A percentile compares a stretch with the other conserved stretches of the same genome.
These are phyloP conservation scores for Lampris megalopsis DNA, from an alignment of 2,113 vertebrate species.

Conservation along the genomic window DNA sequence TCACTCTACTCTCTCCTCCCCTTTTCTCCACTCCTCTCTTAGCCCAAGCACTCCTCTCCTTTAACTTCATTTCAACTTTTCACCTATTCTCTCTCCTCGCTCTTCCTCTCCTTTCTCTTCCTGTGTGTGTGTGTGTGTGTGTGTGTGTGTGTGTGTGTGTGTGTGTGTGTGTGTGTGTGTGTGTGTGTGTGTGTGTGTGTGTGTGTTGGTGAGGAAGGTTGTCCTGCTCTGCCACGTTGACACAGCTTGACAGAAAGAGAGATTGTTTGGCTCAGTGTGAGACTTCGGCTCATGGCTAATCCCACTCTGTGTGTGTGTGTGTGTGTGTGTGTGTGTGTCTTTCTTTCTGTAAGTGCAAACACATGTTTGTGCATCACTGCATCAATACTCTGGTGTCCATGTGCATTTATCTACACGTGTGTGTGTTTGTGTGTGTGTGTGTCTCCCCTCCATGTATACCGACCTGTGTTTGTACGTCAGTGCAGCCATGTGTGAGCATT, in stretches of 20 bases:
- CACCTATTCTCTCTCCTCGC: background rate
- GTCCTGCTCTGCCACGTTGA: conserved; percentile 67
- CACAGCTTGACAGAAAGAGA: conserved; percentile 50
- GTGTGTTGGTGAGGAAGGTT: conserved; percentile 29
- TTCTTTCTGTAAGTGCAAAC: conserved; percentile 70
- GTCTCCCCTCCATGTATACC: too few relatives aligned
- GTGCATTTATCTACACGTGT: background rate
- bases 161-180: background rate
- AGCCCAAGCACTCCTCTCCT: background rate
- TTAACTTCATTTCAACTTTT: background rate
- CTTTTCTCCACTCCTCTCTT: background rate
- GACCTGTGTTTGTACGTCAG: too few relatives aligned
- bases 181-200: background rate
- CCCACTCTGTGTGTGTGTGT: conserved; percentile 11
- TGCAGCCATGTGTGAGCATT: too few relatives aligned
- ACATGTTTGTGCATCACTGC: conserved; percentile 17
- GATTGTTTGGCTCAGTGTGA: conserved; percentile 85
- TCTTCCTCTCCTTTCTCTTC: background rate
- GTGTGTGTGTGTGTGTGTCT: conserved; percentile 36
- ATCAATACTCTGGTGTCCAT: background rate
- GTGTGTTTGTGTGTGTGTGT: background rate
- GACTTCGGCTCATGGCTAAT: conserved; percentile 79
- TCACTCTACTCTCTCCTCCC: background rate
- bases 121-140: conserved; percentile 65
- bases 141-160: background rate